A percentile compares a stretch with the other conserved stretches of the same genome.
phyloP scores from a whole-genome alignment of 2,888 invertebrate genomes.

The Caenorhabditis wallacei region DNA sequence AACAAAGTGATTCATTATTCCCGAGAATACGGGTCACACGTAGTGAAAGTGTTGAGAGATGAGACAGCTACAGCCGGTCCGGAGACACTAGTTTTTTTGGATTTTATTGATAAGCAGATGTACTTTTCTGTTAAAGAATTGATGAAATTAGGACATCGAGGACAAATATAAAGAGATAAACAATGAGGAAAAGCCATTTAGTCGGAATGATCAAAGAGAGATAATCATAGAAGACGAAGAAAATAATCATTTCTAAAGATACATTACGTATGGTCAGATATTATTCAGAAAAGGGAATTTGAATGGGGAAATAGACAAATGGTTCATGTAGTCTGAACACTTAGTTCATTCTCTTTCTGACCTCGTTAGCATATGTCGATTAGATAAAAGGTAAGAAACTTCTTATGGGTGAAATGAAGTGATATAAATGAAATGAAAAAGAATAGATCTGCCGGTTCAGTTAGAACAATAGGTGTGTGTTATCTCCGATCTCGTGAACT shows the following conservation, averaged over 20 bases:
- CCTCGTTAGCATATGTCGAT: neutral
- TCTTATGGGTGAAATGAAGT: constrained; percentile 8
- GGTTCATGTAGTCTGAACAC: constrained; percentile 1
- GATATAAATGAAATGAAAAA: constrained; percentile 37
- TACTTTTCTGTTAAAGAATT: constrained; percentile 36
- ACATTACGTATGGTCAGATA: neutral
- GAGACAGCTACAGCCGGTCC: constrained; percentile 26
- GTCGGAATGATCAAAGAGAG: neutral
- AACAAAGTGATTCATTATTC: constrained; percentile 43
- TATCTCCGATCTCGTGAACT: constrained; percentile 64
- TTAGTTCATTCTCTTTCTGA: neutral
- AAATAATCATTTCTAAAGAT: neutral
- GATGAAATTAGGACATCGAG: constrained; percentile 34
- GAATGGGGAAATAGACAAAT: neutral
- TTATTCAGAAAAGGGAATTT: neutral
- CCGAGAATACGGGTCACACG: constrained; percentile 49
- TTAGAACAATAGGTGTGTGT: constrained; percentile 36
- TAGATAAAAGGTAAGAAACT: constrained; percentile 33
- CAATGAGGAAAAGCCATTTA: neutral
- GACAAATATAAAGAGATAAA: constrained; percentile 2
- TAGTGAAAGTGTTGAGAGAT: constrained; percentile 53
- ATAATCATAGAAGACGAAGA: neutral
- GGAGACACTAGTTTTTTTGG: constrained; percentile 37
- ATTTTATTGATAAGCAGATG: constrained; percentile 50
- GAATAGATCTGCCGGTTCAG: constrained; percentile 10